A percentile compares a stretch with the other conserved stretches of the same genome.
Conservation (phyloP, 53 echinoderm and acorn worm species). For the Zoroaster sp. region DNA sequence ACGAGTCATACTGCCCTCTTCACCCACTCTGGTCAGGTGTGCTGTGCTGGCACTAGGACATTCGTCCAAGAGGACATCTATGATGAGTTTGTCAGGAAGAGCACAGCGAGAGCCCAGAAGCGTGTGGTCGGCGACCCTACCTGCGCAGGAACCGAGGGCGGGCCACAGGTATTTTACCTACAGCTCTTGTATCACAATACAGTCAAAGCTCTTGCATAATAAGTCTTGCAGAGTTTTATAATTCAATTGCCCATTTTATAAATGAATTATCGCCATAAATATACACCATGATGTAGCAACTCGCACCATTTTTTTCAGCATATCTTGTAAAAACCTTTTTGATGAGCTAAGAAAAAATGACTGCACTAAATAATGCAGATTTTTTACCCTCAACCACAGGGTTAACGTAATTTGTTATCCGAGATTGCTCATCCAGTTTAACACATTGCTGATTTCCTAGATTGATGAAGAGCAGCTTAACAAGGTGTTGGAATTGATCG, state of each 20-base stretch:
- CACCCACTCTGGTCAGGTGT: slow-evolving; percentile 49
- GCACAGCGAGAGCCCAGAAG: slow-evolving; percentile 26
- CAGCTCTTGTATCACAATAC: not conserved
- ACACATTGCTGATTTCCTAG: not conserved
- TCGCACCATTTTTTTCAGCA: too few species aligned
- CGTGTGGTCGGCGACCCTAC: slow-evolving; percentile 53
- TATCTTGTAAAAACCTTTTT: too few species aligned
- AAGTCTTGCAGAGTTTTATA: too few species aligned
- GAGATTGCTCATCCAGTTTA: not conserved
- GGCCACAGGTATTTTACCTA: slow-evolving; percentile 54
- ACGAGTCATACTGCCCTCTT: slow-evolving; percentile 32
- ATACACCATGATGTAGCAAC: too few species aligned
- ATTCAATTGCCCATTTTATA: too few species aligned
- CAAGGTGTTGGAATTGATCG: slow-evolving; percentile 59
- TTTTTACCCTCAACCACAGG: too few species aligned
- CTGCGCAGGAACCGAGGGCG: slow-evolving; percentile 34
- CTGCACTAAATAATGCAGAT: too few species aligned
- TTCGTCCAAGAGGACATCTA: slow-evolving; percentile 69
- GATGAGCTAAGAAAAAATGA: too few species aligned
- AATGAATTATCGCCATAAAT: too few species aligned
- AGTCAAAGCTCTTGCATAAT: too few species aligned
- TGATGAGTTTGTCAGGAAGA: slow-evolving; percentile 61
- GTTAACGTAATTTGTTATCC: too few species aligned
- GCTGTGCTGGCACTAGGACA: slow-evolving; percentile 58
- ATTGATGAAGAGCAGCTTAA: slow-evolving; percentile 62